These are phyloP conservation scores for Spialia ferax DNA, from an alignment of 2,888 invertebrate genomes.

Conservation along the genomic window DNA sequence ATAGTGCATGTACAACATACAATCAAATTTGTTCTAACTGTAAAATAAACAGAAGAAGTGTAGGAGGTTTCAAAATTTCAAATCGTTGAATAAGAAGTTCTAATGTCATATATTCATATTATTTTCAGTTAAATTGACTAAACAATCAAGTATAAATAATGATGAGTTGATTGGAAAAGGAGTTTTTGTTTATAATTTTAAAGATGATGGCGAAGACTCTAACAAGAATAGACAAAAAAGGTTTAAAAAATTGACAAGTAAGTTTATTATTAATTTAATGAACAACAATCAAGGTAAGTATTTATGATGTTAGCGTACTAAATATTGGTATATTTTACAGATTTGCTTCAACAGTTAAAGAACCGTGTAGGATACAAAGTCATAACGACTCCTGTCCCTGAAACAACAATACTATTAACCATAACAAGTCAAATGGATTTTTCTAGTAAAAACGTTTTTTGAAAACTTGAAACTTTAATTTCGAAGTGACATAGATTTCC, in stretches of 20 bases:
- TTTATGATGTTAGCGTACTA: background rate
- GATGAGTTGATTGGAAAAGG: constrained; percentile 15
- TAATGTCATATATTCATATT: background rate
- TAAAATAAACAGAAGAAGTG: too few species aligned
- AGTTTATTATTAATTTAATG: background rate
- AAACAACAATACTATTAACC: background rate
- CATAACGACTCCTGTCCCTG: background rate
- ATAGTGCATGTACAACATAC: background rate
- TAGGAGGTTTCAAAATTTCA: too few species aligned
- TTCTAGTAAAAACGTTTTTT: background rate
- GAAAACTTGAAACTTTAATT: background rate
- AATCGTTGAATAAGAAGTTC: too few species aligned
- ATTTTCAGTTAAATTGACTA: constrained; percentile 24
- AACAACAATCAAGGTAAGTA: too few species aligned
- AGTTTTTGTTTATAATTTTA: constrained; percentile 16
- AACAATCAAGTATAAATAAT: background rate
- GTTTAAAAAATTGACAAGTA: constrained; percentile 27
- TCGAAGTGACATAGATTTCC: background rate
- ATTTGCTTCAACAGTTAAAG: background rate
- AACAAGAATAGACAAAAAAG: constrained; percentile 17
- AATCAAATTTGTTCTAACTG: too few species aligned
- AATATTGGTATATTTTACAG: background rate
- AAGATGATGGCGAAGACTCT: background rate
- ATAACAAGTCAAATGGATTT: background rate
- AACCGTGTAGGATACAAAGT: background rate